Base-by-base conservation (phyloP, 2,888 invertebrate species). In the Tetragonula carbonaria region DNA sequence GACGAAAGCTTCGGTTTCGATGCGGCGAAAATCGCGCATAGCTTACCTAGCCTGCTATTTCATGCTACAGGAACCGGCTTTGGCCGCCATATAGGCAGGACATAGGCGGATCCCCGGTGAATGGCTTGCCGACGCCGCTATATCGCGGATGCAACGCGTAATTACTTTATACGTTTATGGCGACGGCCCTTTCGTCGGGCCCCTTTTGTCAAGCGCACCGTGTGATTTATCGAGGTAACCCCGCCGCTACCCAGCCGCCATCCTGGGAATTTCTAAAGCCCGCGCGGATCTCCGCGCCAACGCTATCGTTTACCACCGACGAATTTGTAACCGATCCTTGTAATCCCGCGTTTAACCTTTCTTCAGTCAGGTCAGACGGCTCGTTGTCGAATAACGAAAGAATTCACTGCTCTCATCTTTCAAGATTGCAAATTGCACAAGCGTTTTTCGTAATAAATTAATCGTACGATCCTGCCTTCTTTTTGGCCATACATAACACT, bases 131-230 rank as follows among this genome's bases (percentile, higher is more conserved):
- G 81, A 70, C 90, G 81, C 86, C 76, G 83, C 83, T 79, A 71
- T 81, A 87, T 81, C 82, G 78, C 82, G 83, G 85, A 88, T 85
- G 87, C 87, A 86, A 84, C 87, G 87, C 90, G 89, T 92, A 92
- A 92, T 92, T 92, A 92, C 92, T 92, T 92, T 92, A 92, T 90
- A 90, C 91, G 89, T 92, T 92, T 91, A 92, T 91, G 87, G 87
- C 85, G 87, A 74, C 87, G 81, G 87, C 85, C 91, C 88, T 91
- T 91, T 91, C 91, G 90, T 88, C 87, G 86, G 86, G 84, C 82
- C 90, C 88, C 91, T 90, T 92, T 91, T 91, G 92, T 91, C 87
- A 87, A n/a, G 80, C 80, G 84, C 74, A 76, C 82, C 82, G 81
- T 86, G 89, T 91, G 88, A 91, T 91, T 91, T 87, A 87, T 90